phyloP scores from a whole-genome alignment of 1,140 invertebrate genomes.

The honey bee (Apis mellifera) region DNA sequence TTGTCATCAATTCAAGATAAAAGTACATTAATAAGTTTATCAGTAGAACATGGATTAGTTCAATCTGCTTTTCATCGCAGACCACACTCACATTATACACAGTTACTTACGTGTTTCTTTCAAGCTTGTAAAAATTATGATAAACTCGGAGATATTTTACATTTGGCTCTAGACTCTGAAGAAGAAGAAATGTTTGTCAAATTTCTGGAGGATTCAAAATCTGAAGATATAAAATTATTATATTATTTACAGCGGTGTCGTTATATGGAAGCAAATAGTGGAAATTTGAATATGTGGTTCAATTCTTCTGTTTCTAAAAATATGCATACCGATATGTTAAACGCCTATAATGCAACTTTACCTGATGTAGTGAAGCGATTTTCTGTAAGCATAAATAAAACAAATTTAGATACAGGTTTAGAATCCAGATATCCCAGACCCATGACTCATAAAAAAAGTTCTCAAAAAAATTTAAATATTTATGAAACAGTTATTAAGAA shows the following conservation, averaged over 20 bases:
- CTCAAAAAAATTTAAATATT: constrained; percentile 55
- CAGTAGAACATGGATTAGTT: constrained; percentile 83
- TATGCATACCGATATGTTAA: constrained; percentile 59
- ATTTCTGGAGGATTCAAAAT: constrained; percentile 79
- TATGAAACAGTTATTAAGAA: constrained; percentile 73
- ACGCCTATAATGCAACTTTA: constrained; percentile 74
- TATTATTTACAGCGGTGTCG: constrained; percentile 78
- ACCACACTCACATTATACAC: constrained; percentile 75
- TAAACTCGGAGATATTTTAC: constrained; percentile 82
- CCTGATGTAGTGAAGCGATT: constrained; percentile 74
- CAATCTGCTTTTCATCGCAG: constrained; percentile 83
- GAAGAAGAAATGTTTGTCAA: constrained; percentile 83
- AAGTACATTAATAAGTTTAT: constrained; percentile 78
- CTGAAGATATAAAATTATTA: constrained; percentile 72
- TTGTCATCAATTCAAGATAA: constrained; percentile 81
- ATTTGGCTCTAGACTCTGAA: constrained; percentile 80
- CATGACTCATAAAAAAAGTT: constrained; percentile 72
- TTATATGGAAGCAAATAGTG: constrained; percentile 79
- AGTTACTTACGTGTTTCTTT: constrained; percentile 75
- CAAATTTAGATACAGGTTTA: constrained; percentile 27
- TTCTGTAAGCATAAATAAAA: constrained; percentile 32
- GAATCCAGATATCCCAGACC: constrained; percentile 69
- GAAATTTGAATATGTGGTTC: constrained; percentile 58
- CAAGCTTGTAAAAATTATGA: constrained; percentile 77
- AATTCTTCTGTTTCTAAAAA: constrained; percentile 7